phyloP scores from a whole-genome alignment of 2,797 vertebrate genomes.

The Sebastes variabilis region DNA sequence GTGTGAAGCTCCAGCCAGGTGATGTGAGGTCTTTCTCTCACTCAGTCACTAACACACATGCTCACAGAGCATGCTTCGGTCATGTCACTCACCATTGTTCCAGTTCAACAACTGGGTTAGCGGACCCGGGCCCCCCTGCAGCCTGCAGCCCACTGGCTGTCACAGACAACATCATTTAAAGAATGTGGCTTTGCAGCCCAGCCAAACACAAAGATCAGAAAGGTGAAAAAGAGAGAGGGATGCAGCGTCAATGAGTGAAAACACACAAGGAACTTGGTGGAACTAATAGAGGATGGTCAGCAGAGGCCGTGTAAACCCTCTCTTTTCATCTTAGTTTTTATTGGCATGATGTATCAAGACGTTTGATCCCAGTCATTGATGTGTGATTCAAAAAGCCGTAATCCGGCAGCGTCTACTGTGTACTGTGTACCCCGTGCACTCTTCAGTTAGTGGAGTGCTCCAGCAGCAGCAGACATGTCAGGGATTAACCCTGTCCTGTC shows the following conservation, averaged over 20 bases:
- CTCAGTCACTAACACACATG: neutral
- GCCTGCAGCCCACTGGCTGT: neutral
- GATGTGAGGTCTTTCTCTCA: neutral
- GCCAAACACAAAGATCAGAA: constrained; percentile 11
- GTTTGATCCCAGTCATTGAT: constrained; percentile 24
- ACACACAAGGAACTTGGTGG: neutral
- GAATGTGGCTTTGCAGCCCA: constrained; percentile 38
- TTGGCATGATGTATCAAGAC: constrained; percentile 2
- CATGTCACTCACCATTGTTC: constrained; percentile 49
- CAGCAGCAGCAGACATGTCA: constrained; percentile 30
- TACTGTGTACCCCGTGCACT: constrained; percentile 3
- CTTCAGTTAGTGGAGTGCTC: constrained; percentile 26
- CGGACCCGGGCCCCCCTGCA: constrained; percentile 20
- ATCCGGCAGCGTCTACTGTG: constrained; percentile 25
- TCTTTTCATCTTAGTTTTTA: constrained; percentile 5
- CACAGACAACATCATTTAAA: constrained; percentile 53
- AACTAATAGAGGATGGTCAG: neutral
- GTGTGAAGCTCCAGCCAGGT: neutral
- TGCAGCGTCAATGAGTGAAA: neutral
- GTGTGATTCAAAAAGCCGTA: constrained; percentile 12
- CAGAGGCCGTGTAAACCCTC: neutral
- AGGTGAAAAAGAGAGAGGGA: neutral
- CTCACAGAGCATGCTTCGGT: constrained; percentile 39
- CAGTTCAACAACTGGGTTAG: constrained; percentile 50
- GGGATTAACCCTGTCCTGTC: constrained; percentile 64